phyloP scores from a whole-genome alignment of 37 sponge, comb jelly and placozoan species.

The Beroe ovata region DNA sequence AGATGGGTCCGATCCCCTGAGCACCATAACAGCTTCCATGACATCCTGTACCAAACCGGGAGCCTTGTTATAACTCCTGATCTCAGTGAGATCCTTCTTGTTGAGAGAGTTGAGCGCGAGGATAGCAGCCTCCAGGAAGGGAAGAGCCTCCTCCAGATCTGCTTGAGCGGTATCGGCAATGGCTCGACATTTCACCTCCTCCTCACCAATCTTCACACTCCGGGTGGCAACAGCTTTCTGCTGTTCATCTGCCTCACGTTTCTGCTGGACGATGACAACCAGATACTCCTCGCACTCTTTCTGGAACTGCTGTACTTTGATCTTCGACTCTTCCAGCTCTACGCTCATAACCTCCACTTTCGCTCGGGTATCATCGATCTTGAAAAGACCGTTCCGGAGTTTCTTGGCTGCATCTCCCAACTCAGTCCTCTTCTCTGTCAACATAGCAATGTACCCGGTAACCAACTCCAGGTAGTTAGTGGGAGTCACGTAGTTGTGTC shows the following conservation, averaged over 20 bases:
- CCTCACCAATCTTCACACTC: slow-evolving; percentile 96
- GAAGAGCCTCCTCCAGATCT: slow-evolving; percentile 94
- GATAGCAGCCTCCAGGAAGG: slow-evolving; percentile 89
- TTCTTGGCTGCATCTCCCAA: slow-evolving; percentile 88
- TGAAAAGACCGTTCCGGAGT: slow-evolving; percentile 88
- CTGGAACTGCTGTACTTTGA: slow-evolving; percentile 92
- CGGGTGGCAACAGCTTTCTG: slow-evolving; percentile 88
- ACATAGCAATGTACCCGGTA: slow-evolving; percentile 88
- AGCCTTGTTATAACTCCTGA: slow-evolving; percentile 93
- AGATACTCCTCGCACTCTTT: slow-evolving; percentile 99
- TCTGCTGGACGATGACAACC: slow-evolving; percentile 96
- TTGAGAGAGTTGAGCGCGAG: slow-evolving; percentile 93
- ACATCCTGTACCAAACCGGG: slow-evolving; percentile 91
- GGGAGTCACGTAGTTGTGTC: slow-evolving; percentile 98
- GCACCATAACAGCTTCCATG: slow-evolving; percentile 97
- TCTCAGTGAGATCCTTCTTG: slow-evolving; percentile 96
- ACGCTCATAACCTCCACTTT: slow-evolving; percentile 96
- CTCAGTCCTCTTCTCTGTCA: slow-evolving; percentile 93
- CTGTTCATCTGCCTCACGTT: slow-evolving; percentile 95
- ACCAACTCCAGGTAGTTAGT: slow-evolving; percentile 99
- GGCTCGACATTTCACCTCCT: slow-evolving; percentile 82
- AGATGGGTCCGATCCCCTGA: slow-evolving; percentile 83
- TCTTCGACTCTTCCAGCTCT: slow-evolving; percentile 89
- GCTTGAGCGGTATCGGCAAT: slow-evolving; percentile 92
- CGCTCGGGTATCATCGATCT: slow-evolving; percentile 90